Evolutionary conservation across 2,888 invertebrate species (phyloP).

Genomic region (Drosophila pullipes): DNA sequence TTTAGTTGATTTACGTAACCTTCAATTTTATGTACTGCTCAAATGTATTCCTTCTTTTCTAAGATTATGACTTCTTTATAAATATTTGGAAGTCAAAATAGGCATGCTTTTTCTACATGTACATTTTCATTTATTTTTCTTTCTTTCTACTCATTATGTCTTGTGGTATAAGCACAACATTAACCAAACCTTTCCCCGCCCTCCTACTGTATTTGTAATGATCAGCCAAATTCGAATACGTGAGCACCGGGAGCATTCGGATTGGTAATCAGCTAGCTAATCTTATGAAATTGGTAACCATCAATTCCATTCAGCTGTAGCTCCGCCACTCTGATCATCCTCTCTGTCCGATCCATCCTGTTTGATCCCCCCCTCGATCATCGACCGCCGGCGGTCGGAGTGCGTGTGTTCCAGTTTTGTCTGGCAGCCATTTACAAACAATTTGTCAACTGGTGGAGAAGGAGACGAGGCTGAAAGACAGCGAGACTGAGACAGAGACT

Average conservation of each 20-base stretch:
- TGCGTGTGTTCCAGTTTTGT: constrained; percentile 79
- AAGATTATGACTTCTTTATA: too few relatives aligned
- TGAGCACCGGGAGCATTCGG: constrained; percentile 41
- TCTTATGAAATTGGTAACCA: constrained; percentile 35
- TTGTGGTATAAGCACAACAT: constrained; percentile 4
- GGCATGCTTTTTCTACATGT: neutral
- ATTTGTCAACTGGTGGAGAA: constrained; percentile 65
- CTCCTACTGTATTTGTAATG: constrained; percentile 16
- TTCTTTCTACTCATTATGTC: neutral
- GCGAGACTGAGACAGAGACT: neutral
- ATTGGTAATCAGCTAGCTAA: constrained; percentile 29
- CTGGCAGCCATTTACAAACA: constrained; percentile 75
- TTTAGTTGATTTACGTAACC: neutral
- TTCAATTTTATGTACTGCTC: neutral
- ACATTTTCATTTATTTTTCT: neutral
- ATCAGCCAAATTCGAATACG: constrained; percentile 14
- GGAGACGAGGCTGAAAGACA: constrained; percentile 8
- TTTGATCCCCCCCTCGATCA: constrained; percentile 4
- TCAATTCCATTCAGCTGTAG: constrained; percentile 19
- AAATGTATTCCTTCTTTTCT: neutral
- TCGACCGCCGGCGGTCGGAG: constrained; percentile 31
- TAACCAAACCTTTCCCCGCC: neutral
- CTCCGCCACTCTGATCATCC: constrained; percentile 1
- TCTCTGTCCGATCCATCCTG: constrained; percentile 1
- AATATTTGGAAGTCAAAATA: neutral